Evolutionary conservation across 2,797 vertebrate genomes (phyloP).

Genomic region (Heteromormyrus szaboi): DNA sequence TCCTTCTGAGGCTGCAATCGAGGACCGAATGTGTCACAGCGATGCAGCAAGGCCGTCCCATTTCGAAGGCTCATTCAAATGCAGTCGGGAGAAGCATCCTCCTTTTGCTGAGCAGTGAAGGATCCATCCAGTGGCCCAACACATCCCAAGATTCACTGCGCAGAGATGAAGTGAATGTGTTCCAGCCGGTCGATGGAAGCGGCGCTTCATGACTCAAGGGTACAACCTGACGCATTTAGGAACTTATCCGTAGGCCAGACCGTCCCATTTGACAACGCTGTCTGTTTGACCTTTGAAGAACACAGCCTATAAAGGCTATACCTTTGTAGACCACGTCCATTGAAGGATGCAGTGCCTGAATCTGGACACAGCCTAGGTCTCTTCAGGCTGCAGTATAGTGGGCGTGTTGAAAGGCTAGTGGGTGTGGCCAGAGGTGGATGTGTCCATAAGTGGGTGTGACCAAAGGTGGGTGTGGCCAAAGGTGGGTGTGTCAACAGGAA

Average conservation of each 20-base stretch:
- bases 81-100: not conserved
- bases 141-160: not conserved
- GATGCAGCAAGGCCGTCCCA: not conserved
- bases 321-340: not conserved
- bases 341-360: not conserved
- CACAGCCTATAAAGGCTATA: not conserved
- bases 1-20: not conserved
- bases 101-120: not conserved
- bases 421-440: too few species aligned
- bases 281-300: not conserved
- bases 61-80: not conserved
- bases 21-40: not conserved
- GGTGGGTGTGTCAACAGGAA: not conserved
- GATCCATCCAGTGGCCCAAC: not conserved
- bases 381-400: not conserved
- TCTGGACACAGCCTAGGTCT: not conserved
- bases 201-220: not conserved
- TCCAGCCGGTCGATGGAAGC: not conserved
- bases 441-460: too few species aligned
- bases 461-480: not conserved
- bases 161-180: too few species aligned
- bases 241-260: not conserved
- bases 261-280: not conserved
- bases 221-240: not conserved
- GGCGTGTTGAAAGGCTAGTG: too few species aligned